These are phyloP conservation scores for Heliconius congener DNA, from an alignment of 1,140 invertebrate species.

Conservation along the genomic window DNA sequence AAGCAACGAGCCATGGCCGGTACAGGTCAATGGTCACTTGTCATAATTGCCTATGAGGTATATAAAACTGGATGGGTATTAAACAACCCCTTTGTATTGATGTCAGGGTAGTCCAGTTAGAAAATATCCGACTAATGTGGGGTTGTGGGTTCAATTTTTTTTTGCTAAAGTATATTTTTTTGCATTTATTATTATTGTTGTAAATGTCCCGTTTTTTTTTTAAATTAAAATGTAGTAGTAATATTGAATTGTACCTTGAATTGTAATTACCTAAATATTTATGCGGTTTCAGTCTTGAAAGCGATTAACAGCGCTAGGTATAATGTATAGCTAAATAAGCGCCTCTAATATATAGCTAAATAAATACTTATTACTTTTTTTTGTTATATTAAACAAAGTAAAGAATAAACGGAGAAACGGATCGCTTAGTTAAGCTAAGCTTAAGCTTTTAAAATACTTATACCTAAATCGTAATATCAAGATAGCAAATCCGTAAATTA, in stretches of 20 bases:
- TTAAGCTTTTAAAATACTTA: background rate
- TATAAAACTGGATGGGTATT: conserved; percentile 28
- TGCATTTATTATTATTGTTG: too few species aligned
- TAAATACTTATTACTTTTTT: too few species aligned
- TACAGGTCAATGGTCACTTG: conserved; percentile 55
- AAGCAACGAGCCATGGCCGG: conserved; percentile 39
- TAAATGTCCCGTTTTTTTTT: too few species aligned
- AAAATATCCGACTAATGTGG: background rate
- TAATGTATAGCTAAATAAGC: too few species aligned
- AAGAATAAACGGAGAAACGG: background rate
- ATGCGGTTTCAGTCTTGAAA: too few species aligned
- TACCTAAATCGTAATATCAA: conserved; percentile 7
- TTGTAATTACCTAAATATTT: too few species aligned
- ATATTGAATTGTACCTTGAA: too few species aligned
- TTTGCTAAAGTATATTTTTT: background rate
- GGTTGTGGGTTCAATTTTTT: too few species aligned
- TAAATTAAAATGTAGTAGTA: too few species aligned
- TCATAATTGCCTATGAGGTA: conserved; percentile 53
- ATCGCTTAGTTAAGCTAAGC: background rate
- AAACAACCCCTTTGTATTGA: conserved; percentile 34
- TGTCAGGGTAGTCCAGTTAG: background rate
- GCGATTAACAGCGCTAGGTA: too few species aligned
- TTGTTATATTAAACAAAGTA: too few species aligned
- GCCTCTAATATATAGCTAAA: too few species aligned
- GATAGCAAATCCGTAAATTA: conserved; percentile 15